These are phyloP conservation scores for Eupithecia exiguata DNA, from an alignment of 2,888 invertebrate species.

Conservation along the genomic window DNA sequence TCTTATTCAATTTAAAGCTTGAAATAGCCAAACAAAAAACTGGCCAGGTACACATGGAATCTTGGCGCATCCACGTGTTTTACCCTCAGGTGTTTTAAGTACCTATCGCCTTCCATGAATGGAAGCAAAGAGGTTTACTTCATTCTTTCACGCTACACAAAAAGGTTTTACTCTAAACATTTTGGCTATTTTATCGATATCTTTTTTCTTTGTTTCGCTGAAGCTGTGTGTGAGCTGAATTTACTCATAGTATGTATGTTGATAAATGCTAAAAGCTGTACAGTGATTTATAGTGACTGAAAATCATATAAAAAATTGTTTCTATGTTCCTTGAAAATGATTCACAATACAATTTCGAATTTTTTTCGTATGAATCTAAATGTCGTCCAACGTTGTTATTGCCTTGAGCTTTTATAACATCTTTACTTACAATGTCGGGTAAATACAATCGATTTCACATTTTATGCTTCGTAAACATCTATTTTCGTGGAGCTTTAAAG, in stretches of 20 bases:
- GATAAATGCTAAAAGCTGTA: background rate
- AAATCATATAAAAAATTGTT: background rate
- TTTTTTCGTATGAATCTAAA: slow-evolving; percentile 27
- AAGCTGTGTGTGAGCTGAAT: background rate
- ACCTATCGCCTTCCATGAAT: slow-evolving; percentile 16
- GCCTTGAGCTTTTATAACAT: slow-evolving; percentile 31
- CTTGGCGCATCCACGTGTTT: slow-evolving; percentile 26
- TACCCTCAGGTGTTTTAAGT: slow-evolving; percentile 16
- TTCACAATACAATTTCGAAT: slow-evolving; percentile 23
- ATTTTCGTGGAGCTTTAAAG: slow-evolving; percentile 26
- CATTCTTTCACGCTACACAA: background rate
- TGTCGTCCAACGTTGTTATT: slow-evolving; percentile 24
- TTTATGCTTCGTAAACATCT: slow-evolving; percentile 29
- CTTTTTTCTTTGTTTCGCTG: background rate
- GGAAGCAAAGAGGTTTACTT: slow-evolving; percentile 4
- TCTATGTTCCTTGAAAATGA: slow-evolving; percentile 14
- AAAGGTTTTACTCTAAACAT: background rate
- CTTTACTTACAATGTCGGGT: slow-evolving; percentile 28
- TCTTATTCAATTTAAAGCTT: background rate
- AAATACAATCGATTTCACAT: slow-evolving; percentile 35
- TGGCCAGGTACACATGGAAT: background rate
- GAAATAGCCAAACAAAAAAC: background rate
- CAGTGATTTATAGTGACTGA: background rate
- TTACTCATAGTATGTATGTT: background rate
- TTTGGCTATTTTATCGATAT: background rate